A percentile compares a stretch with the other conserved stretches of the same genome.
phyloP scores from a whole-genome alignment of 2,797 vertebrate genomes.

The Sitta carolinensis region DNA sequence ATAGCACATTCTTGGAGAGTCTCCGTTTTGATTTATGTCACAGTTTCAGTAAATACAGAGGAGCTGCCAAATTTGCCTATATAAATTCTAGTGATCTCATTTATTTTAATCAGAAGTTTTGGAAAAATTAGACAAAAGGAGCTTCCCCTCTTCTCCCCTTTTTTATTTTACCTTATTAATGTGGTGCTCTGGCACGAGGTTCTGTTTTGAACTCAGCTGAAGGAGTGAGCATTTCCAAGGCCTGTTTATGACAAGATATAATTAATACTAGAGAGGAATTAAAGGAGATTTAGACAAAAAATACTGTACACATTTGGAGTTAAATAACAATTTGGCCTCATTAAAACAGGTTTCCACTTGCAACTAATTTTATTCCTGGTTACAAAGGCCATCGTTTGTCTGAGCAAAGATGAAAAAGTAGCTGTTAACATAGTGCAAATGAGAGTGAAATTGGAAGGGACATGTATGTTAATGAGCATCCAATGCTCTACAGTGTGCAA shows the following conservation, averaged over 20 bases:
- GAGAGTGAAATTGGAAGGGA: conserved; percentile 55
- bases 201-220: conserved; percentile 48
- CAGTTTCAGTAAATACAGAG: conserved; percentile 32
- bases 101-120: conserved; percentile 41
- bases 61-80: conserved; percentile 39
- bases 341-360: conserved; percentile 71
- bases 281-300: conserved; percentile 45
- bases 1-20: conserved; percentile 35
- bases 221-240: not conserved
- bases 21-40: conserved; percentile 45
- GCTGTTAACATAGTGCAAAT: conserved; percentile 57
- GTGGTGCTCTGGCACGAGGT: not conserved
- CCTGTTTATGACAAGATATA: conserved; percentile 41
- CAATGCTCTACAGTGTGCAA: not conserved
- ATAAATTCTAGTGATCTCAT: conserved; percentile 31
- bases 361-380: conserved; percentile 56
- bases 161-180: conserved; percentile 30
- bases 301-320: conserved; percentile 49
- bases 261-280: conserved; percentile 59
- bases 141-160: not conserved
- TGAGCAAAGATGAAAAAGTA: conserved; percentile 69
- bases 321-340: conserved; percentile 72
- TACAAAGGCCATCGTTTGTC: conserved; percentile 59
- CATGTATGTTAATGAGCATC: conserved; percentile 65
- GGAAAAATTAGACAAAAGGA: conserved; percentile 7